Evolutionary conservation across 2,797 vertebrate species (phyloP).

Genomic region (Dipus sagitta): DNA sequence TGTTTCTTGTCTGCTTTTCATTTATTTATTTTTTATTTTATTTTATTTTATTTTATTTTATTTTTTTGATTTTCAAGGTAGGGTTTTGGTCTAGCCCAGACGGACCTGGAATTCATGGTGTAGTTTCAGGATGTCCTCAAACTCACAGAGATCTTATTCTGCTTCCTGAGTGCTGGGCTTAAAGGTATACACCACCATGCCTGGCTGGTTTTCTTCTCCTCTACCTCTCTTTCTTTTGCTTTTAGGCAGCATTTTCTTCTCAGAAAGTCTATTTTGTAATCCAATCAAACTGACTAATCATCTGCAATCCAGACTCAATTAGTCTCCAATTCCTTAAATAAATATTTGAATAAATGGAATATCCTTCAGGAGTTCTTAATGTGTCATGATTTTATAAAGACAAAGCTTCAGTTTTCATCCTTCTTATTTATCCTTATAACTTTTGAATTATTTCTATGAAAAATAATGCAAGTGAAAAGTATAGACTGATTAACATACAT

Average conservation of each 20-base stretch:
- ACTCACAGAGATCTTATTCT: too few relatives aligned
- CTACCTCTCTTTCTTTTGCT: background rate
- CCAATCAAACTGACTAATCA: background rate
- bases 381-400: conserved; percentile 1
- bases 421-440: background rate
- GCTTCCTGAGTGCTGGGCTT: too few relatives aligned
- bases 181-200: too few relatives aligned
- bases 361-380: background rate
- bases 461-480: background rate
- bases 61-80: too few relatives aligned
- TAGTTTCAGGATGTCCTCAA: too few relatives aligned
- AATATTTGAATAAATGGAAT: background rate
- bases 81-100: too few relatives aligned
- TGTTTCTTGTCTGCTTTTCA: background rate
- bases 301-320: background rate
- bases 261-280: background rate
- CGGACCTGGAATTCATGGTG: too few relatives aligned
- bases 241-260: background rate
- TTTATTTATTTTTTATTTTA: background rate
- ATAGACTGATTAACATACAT: background rate
- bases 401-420: background rate
- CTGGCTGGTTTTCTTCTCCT: too few relatives aligned
- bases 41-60: too few relatives aligned
- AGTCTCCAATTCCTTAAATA: background rate
- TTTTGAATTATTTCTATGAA: conserved; percentile 13